phyloP scores from a whole-genome alignment of 2,113 vertebrate genomes.

The Gymnocephalus cernua region DNA sequence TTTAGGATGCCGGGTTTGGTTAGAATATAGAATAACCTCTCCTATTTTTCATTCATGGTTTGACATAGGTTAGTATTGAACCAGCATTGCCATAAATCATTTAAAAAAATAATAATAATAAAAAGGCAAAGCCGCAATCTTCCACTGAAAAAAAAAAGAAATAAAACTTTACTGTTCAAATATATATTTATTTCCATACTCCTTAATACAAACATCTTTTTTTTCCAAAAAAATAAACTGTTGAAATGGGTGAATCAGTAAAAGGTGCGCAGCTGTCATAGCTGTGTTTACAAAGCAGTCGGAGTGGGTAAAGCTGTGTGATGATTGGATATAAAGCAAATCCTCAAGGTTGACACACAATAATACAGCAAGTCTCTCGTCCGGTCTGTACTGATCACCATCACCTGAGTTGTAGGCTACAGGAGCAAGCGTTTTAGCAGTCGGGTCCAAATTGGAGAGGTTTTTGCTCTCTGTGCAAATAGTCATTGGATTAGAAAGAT shows the following conservation, averaged over 20 bases:
- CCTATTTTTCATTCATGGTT: neutral
- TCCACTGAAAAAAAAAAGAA: neutral
- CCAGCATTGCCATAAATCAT: constrained; percentile 1
- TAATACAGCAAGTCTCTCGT: constrained; percentile 35
- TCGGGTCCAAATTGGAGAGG: constrained; percentile 25
- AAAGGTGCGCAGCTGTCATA: constrained; percentile 61
- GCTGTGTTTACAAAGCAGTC: constrained; percentile 48
- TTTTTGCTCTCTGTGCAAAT: constrained; percentile 58
- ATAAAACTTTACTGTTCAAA: constrained; percentile 65
- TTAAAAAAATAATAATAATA: neutral
- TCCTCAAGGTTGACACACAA: constrained; percentile 37
- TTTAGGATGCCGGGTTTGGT: neutral
- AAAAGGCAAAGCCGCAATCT: neutral
- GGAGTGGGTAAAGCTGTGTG: constrained; percentile 60
- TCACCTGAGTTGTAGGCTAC: constrained; percentile 66
- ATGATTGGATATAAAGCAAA: constrained; percentile 57
- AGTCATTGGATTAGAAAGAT: constrained; percentile 54
- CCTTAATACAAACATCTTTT: constrained; percentile 77
- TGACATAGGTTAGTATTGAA: constrained; percentile 5
- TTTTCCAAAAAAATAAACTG: constrained; percentile 69
- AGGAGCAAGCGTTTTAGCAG: constrained; percentile 26
- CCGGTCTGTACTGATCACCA: constrained; percentile 47
- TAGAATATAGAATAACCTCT: neutral
- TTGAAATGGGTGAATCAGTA: constrained; percentile 64
- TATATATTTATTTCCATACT: constrained; percentile 81